Evolutionary conservation across 2,113 vertebrate genomes (phyloP), one percentile per base, ranked within the genome.

Genomic region (Dascyllus trimaculatus): DNA sequence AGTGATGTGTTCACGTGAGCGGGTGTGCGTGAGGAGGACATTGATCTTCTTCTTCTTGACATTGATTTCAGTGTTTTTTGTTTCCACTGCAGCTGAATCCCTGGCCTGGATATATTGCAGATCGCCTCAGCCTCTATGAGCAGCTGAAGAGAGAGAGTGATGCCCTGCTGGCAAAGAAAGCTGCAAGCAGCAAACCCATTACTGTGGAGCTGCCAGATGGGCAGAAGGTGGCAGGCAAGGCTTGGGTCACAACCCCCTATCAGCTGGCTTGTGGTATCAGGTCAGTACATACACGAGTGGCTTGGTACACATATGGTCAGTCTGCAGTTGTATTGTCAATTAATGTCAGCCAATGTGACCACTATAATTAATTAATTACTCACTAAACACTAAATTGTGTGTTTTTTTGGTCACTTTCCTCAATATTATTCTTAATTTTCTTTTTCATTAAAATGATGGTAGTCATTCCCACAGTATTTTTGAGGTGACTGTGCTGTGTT

Each of bases 201-300:
- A 95, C 93, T 61, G 96, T 98, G 54, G 95, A 94, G 5, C 91
- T 99, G 53, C 96, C 96, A 0, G 95, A 98, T 32, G 97, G 97
- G 11, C 95, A 93, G 5, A 95, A 92, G 45, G 74, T 98, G 22
- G 84, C 92, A 18, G 97, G 94, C 0, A 95, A 95, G 51, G 96
- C 97, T 21, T 99, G 97, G 98, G 92, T 96, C 89, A 97, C 96
- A 0, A 99, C 96, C 0, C 97, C 98, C 0, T 98, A 99, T 73
- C 95, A 98, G 65, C 75, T 99, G 0, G 97, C 96, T 10, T 96
- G 94, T 87, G 94, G 94, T 46, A 96, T 99, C 92, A 99, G 97
- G 98, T 99, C 11, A 22, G 78, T 69, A 2, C 57, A 11, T 5
- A 15, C 9, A 70, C 45, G 52, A 2, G 4, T 58, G 45, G 35